Conservation (phyloP, 2,797 vertebrate species). For the Rhincodon typus region DNA sequence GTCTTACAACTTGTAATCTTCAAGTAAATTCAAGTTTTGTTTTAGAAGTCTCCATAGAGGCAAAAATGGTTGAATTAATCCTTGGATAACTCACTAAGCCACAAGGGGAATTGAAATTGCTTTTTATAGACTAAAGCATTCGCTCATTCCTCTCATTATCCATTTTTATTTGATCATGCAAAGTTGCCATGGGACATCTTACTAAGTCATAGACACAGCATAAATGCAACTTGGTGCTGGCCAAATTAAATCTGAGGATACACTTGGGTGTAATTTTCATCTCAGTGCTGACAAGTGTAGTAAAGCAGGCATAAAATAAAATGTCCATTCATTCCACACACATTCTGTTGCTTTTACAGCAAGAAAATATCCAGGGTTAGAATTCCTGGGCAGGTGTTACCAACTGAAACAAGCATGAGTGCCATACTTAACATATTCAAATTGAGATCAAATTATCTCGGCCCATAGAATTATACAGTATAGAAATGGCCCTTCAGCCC, state of each 20-base stretch:
- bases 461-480: background rate
- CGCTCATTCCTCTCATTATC: background rate
- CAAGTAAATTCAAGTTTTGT: no score
- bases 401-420: background rate
- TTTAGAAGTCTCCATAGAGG: no score
- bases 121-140: background rate
- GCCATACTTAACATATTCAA: background rate
- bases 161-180: background rate
- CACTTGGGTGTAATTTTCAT: background rate
- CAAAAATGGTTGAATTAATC: background rate
- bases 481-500: no score
- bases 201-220: background rate
- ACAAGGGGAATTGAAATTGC: background rate
- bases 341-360: background rate
- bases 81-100: background rate
- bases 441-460: background rate
- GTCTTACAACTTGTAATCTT: no score
- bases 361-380: background rate
- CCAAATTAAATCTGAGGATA: background rate
- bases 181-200: background rate
- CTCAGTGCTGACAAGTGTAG: background rate
- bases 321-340: background rate
- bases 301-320: slow-evolving; percentile 10
- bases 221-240: background rate
- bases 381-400: no score